Evolutionary conservation across 2,888 invertebrate genomes (phyloP), one percentile per base, ranked within the genome.

Genomic region (Ectropis crepuscularia): DNA sequence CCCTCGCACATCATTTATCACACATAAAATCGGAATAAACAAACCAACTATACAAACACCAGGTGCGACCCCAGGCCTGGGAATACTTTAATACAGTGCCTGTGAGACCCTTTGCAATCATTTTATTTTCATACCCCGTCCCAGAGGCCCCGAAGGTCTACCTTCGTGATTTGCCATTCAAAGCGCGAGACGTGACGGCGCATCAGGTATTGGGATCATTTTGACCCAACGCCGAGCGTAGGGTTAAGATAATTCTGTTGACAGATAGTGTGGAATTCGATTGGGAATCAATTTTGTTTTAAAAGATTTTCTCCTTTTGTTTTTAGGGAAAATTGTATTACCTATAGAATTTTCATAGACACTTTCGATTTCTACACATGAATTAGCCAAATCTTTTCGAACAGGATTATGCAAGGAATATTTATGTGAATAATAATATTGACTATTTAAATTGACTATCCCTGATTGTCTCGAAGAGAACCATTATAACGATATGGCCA

Each of bases 81-180:
- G 91, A 85, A 89, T 89, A 88, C 89, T 90, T 88, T 90, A 91
- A 91, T 90, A 89, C 87, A 81, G 81, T 80, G 76, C 80, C 78
- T 69, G 82, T 10, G 43, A 64, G 83, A 86, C 89, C 89, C 88
- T 87, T 76, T 80, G 87, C 91, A 90, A 92, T 91, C 90, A 92
- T 92, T 89, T 91, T 90, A 90, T 91, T 90, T 91, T 91, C 90
- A 91, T 92, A 88, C 87, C 72, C 76, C 82, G 86, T 87, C 90
- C 82, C 90, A 6, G 71, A 86, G 87, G 86, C 90, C 90, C 92
- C 75, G 76, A 89, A 88, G 92, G 91, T 89, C 86, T 84, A 87
- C 89, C 89, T 83, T 85, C 88, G 82, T 91, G 92, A 92, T 92
- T 92, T 91, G 89, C 85, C 89, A 92, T 92, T 92, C 92, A 92